Conservation (phyloP, 2,797 vertebrate genomes). For the Sphaeramia orbicularis region DNA sequence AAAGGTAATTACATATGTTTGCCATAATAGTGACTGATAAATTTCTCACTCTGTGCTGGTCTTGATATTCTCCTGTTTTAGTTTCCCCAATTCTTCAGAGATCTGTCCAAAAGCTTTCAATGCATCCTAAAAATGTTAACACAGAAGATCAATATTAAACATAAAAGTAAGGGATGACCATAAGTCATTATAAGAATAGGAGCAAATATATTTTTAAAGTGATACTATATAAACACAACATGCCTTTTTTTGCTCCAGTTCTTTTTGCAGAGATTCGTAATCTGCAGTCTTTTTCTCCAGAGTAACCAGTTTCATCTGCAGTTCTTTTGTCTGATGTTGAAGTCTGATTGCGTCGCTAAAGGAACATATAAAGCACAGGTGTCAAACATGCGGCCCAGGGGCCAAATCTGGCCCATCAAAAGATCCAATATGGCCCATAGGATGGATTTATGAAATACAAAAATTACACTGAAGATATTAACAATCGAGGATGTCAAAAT, state of each 20-base stretch:
- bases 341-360: slow-evolving; percentile 87
- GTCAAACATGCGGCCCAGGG: too few species aligned
- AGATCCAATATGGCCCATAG: too few species aligned
- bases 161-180: too few species aligned
- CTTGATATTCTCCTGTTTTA: slow-evolving; percentile 87
- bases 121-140: slow-evolving; percentile 79
- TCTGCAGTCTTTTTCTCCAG: slow-evolving; percentile 90
- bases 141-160: neutral
- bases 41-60: slow-evolving; percentile 67
- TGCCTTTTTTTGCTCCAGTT: slow-evolving; percentile 93
- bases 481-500: too few species aligned
- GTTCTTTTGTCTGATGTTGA: slow-evolving; percentile 91
- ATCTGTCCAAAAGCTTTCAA: slow-evolving; percentile 86
- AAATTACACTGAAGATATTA: too few species aligned
- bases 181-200: neutral
- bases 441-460: too few species aligned
- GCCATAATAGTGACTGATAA: neutral
- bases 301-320: slow-evolving; percentile 88
- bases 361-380: neutral
- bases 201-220: neutral
- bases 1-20: neutral
- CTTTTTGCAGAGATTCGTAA: slow-evolving; percentile 86
- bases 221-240: neutral
- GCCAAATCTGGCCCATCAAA: too few species aligned
- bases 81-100: slow-evolving; percentile 83